These are phyloP conservation scores for Stomatorhinus ivindoensis DNA, from an alignment of 2,113 vertebrate genomes.

Conservation along the genomic window DNA sequence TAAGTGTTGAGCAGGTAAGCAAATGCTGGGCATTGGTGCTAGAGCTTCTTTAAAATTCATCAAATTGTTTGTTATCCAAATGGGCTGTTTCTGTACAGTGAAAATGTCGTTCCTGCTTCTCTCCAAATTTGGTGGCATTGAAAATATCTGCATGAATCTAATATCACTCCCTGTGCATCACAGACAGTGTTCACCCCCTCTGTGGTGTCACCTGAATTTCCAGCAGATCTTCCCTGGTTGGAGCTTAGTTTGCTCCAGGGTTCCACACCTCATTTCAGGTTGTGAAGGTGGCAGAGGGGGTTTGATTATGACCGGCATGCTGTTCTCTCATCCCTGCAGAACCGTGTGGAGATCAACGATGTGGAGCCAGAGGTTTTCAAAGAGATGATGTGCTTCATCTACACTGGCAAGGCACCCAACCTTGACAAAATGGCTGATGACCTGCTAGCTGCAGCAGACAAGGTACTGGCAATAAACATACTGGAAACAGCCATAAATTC, in stretches of 20 bases:
- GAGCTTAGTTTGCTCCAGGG: background rate
- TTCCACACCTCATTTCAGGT: background rate
- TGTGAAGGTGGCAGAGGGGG: background rate
- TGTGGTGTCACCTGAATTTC: background rate
- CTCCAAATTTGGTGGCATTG: background rate
- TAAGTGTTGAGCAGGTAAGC: background rate
- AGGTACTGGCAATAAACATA: constrained; percentile 52
- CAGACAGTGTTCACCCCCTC: background rate
- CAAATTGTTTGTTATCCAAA: background rate
- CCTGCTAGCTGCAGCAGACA: constrained; percentile 87
- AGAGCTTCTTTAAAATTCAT: background rate
- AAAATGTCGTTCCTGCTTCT: background rate
- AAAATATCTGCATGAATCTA: background rate
- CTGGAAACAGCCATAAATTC: background rate
- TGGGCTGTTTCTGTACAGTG: background rate
- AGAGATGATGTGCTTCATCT: constrained; percentile 95
- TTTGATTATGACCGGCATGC: constrained; percentile 17
- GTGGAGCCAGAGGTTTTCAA: constrained; percentile 93
- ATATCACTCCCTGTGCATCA: background rate
- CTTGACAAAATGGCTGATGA: constrained; percentile 96
- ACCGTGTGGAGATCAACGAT: constrained; percentile 88
- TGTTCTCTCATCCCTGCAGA: constrained; percentile 53
- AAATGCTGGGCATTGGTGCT: background rate
- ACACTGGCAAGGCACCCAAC: constrained; percentile 86
- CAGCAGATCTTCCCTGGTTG: background rate